Conservation (phyloP, 2,888 invertebrate genomes). For the Heliconius erato region DNA sequence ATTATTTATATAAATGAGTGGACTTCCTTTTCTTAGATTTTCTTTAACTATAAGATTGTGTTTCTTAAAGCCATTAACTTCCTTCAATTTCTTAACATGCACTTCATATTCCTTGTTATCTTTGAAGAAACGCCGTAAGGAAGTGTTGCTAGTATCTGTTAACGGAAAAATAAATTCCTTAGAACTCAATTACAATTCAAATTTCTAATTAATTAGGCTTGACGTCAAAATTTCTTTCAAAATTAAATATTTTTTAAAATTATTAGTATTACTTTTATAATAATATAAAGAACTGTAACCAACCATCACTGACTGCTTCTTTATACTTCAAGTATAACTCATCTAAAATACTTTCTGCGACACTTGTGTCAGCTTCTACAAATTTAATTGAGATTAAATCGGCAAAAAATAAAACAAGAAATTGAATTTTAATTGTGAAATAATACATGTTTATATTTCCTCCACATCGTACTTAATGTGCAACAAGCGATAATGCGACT, state of each 20-base stretch:
- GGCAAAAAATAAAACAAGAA: conserved; percentile 23
- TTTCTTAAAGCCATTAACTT: conserved; percentile 72
- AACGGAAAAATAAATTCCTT: background rate
- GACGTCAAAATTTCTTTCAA: too few relatives aligned
- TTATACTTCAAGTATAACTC: conserved; percentile 58
- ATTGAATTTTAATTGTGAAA: background rate
- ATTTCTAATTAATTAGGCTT: too few relatives aligned
- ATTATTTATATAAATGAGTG: conserved; percentile 73
- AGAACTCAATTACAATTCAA: background rate
- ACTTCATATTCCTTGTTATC: conserved; percentile 63
- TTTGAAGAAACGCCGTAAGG: conserved; percentile 60
- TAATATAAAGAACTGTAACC: background rate
- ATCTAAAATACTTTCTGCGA: conserved; percentile 41
- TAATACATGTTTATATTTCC: conserved; percentile 36
- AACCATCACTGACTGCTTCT: conserved; percentile 61
- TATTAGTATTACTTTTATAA: background rate
- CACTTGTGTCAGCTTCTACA: background rate
- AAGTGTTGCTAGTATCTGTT: conserved; percentile 52
- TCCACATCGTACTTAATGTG: conserved; percentile 31
- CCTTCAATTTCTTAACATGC: conserved; percentile 71
- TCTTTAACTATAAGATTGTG: conserved; percentile 70
- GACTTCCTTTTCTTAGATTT: conserved; percentile 49
- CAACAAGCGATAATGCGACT: conserved; percentile 44
- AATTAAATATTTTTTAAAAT: background rate
- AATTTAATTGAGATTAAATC: background rate